phyloP scores from a whole-genome alignment of 2,888 invertebrate genomes.

The Rhabditoides inermis region DNA sequence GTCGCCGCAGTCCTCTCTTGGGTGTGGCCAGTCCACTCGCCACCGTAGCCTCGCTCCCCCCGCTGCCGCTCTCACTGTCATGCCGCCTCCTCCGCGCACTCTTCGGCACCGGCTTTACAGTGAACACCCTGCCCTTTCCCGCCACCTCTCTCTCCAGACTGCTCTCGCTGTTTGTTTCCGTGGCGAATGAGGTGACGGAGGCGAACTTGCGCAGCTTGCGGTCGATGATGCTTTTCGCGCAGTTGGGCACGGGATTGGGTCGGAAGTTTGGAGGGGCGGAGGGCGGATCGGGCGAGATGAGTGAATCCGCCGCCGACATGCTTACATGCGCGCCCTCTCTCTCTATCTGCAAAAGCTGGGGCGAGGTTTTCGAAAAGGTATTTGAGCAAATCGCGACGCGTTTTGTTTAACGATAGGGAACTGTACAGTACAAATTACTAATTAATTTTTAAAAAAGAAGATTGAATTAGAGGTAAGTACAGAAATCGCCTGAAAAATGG shows the following conservation, averaged over 20 bases:
- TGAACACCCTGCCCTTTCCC: constrained; percentile 25
- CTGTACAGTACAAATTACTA: too few species aligned
- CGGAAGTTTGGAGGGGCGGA: constrained; percentile 26
- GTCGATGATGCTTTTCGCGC: constrained; percentile 37
- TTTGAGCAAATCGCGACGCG: too few species aligned
- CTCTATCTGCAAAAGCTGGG: too few species aligned
- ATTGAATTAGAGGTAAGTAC: constrained; percentile 1
- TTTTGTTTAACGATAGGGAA: too few species aligned
- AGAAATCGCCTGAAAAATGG: neutral
- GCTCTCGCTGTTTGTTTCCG: constrained; percentile 31
- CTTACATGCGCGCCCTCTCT: too few species aligned
- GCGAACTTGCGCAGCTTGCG: constrained; percentile 45
- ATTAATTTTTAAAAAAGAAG: too few species aligned
- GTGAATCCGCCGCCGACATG: constrained; percentile 28
- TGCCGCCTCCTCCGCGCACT: constrained; percentile 13
- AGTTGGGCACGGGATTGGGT: constrained; percentile 24
- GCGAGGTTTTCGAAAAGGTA: too few species aligned
- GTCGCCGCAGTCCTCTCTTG: constrained; percentile 31
- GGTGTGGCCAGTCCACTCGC: constrained; percentile 41
- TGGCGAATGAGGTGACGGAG: constrained; percentile 43
- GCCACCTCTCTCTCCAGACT: constrained; percentile 22
- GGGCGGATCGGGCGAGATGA: constrained; percentile 18
- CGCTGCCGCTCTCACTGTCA: constrained; percentile 34
- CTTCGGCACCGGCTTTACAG: constrained; percentile 31
- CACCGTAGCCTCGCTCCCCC: constrained; percentile 42